Base-by-base conservation (phyloP, 2,888 invertebrate species). In the Papilio demoleus region DNA sequence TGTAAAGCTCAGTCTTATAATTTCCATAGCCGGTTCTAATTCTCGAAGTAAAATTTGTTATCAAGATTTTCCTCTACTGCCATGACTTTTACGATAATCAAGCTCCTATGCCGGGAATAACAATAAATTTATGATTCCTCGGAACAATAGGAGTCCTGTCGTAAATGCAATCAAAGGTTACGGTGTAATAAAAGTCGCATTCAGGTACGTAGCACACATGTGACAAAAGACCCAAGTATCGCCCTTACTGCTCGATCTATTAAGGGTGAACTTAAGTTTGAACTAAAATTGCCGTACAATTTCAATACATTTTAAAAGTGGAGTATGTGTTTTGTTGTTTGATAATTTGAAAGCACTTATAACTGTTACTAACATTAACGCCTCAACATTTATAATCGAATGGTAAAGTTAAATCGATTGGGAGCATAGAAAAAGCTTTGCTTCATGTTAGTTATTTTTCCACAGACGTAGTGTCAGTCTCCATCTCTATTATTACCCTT, bases 401-500 rank as follows among this genome's bases (percentile, higher is more conserved):
- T 36, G 36, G 2, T 34, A n/a, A 27, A 45, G n/a, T n/a, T 45
- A 27, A 24, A 62, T 14, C 40, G 45, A 45, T 62, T 8, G 24
- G 12, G 47, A 45, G 59, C 36, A 45, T 45, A 65, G 27, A 66
- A 53, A 71, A 70, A 69, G 61, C 34, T 68, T 58, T 58, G 60
- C 65, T 71, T 71, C 36, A 56, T 45, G 62, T 53, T 22, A 56
- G 50, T 68, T 36, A 53, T 63, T 64, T 50, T 47, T 22, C 40
- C 38, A 70, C 47, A 56, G 53, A 56, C 53, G 19, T 60, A 47
- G 60, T 59, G 62, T 64, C 65, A 64, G 61, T 68, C 65, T 72
- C 71, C 73, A 74, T 76, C 73, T 75, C 75, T 72, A 74, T 76
- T 74, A 76, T 73, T 77, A 72, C 73, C 71, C 72, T 75, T 73